phyloP scores from a whole-genome alignment of 1,140 invertebrate species.

The Trichonephila clavata region DNA sequence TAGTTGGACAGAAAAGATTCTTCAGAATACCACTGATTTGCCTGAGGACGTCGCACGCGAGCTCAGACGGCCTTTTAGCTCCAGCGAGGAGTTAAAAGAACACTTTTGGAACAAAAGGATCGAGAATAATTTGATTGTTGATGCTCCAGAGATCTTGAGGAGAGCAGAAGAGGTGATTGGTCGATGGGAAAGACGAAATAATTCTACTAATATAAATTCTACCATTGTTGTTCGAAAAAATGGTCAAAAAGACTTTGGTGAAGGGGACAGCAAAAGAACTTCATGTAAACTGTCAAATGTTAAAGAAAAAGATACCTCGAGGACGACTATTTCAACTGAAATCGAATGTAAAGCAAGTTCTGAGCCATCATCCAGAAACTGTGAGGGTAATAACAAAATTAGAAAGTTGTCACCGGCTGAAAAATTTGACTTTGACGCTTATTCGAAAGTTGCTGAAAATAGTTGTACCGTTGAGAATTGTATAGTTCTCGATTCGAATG shows the following conservation, averaged over 20 bases:
- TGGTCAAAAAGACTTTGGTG: neutral
- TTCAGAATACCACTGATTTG: neutral
- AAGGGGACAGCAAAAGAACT: neutral
- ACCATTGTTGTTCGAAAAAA: neutral
- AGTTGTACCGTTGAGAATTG: neutral
- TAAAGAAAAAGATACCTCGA: too few relatives aligned
- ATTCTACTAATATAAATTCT: neutral
- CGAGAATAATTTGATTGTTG: slow-evolving; percentile 14
- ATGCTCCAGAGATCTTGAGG: slow-evolving; percentile 42
- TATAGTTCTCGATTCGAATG: too few relatives aligned
- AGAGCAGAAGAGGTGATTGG: slow-evolving; percentile 37
- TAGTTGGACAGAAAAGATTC: slow-evolving; percentile 51
- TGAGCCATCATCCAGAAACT: neutral
- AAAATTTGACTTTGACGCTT: neutral
- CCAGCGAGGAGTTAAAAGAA: neutral
- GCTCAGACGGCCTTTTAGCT: neutral
- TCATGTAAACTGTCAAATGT: neutral
- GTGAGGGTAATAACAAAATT: too few relatives aligned
- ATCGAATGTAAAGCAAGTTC: neutral
- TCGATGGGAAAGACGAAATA: slow-evolving; percentile 30
- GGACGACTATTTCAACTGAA: too few relatives aligned
- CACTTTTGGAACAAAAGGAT: slow-evolving; percentile 53
- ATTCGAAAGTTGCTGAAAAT: neutral
- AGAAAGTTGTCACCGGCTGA: neutral
- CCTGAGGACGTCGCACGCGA: neutral